These are phyloP conservation scores for Eilema sororculum DNA, from an alignment of 2,888 invertebrate genomes.

Conservation along the genomic window DNA sequence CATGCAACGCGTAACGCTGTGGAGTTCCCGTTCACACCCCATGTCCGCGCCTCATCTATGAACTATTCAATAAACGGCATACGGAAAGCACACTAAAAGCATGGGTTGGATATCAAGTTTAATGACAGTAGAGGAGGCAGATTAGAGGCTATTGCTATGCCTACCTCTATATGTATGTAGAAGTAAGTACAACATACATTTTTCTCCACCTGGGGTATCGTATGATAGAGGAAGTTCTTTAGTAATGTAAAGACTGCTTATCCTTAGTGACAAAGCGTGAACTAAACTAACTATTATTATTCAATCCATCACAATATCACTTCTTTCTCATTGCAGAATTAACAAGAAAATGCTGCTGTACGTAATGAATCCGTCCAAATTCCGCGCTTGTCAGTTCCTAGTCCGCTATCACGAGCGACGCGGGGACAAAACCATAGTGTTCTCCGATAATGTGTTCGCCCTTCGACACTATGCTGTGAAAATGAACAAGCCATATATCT, in stretches of 20 bases:
- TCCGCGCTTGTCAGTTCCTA: conserved; percentile 98
- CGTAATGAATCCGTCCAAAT: conserved; percentile 99
- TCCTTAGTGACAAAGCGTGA: background rate
- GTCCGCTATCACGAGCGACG: conserved; percentile 96
- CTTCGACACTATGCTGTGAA: conserved; percentile 98
- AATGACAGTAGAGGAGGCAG: no score
- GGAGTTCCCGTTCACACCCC: no score
- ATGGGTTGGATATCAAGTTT: no score
- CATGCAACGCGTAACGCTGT: no score
- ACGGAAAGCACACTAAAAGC: no score
- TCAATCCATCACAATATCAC: background rate
- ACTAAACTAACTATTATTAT: background rate
- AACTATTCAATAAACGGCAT: no score
- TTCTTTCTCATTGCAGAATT: conserved; percentile 85
- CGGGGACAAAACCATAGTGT: conserved; percentile 99
- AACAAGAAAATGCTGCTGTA: conserved; percentile 97
- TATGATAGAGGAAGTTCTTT: no score
- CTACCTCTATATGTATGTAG: no score
- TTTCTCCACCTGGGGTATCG: no score
- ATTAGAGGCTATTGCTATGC: no score
- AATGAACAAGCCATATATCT: conserved; percentile 99
- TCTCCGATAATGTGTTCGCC: conserved; percentile 99
- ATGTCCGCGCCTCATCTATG: no score
- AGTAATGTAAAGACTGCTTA: background rate
- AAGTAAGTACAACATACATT: no score